A percentile compares a stretch with the other conserved stretches of the same genome.
phyloP scores from a whole-genome alignment of 2,797 vertebrate species.

The Eremophila alpestris region DNA sequence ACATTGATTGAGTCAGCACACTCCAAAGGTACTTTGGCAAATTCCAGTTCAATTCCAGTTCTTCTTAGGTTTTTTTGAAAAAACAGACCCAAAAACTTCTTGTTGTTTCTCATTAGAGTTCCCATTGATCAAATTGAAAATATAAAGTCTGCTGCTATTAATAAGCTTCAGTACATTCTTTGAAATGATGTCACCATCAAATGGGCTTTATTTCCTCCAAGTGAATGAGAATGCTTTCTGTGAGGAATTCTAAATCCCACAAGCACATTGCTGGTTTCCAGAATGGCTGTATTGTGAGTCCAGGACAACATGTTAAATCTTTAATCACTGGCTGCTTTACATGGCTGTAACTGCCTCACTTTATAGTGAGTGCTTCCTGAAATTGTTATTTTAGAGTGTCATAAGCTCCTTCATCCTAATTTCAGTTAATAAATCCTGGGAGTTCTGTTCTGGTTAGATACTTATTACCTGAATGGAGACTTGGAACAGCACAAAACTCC shows the following conservation, averaged over 20 bases:
- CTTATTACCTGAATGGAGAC: not conserved
- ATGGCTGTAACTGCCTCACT: not conserved
- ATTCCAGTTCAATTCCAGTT: not conserved
- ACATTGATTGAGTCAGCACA: not conserved
- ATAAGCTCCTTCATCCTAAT: not conserved
- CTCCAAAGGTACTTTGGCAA: not conserved
- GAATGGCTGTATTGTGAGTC: not conserved
- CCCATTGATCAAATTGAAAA: not conserved
- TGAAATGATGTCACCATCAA: not conserved
- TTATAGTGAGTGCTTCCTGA: not conserved
- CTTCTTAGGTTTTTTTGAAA: not conserved
- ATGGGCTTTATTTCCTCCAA: constrained; percentile 13
- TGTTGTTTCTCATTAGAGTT: not conserved
- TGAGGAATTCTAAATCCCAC: constrained; percentile 12
- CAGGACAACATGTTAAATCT: constrained; percentile 15
- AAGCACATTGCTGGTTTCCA: not conserved
- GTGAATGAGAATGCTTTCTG: not conserved
- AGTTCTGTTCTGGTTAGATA: not conserved
- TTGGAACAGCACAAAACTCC: not conserved
- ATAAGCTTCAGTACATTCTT: not conserved
- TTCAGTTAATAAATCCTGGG: not conserved
- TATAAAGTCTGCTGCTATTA: not conserved
- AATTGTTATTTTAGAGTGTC: not conserved
- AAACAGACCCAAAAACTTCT: not conserved
- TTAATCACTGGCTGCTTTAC: constrained; percentile 13